phyloP scores from a whole-genome alignment of 1,140 invertebrate genomes.

The Pseudachorutes palmiensis region DNA sequence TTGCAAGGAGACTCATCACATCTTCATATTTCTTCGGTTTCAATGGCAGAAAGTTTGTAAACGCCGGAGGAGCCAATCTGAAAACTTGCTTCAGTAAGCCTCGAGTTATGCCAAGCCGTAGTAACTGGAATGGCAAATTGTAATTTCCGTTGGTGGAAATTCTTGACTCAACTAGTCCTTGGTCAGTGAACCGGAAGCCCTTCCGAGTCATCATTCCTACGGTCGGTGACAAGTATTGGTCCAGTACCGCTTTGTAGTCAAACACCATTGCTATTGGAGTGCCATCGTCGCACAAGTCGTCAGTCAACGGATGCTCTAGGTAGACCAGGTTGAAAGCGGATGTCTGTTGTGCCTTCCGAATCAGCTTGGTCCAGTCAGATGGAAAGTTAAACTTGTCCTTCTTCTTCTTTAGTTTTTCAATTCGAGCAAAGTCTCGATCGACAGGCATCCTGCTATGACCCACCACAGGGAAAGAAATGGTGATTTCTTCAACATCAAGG shows the following conservation, averaged over 20 bases:
- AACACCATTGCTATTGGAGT: neutral
- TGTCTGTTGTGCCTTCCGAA: neutral
- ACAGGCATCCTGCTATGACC: slow-evolving; percentile 11
- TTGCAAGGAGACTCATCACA: neutral
- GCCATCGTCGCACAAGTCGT: slow-evolving; percentile 7
- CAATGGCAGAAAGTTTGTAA: neutral
- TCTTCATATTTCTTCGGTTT: neutral
- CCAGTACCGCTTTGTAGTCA: slow-evolving; percentile 1
- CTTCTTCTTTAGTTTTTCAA: slow-evolving; percentile 20
- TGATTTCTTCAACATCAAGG: slow-evolving; percentile 1
- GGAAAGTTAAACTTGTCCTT: slow-evolving; percentile 13
- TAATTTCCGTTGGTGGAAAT: neutral
- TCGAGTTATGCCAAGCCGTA: neutral
- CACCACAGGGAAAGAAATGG: neutral
- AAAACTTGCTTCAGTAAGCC: neutral
- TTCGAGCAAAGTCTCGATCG: slow-evolving; percentile 17
- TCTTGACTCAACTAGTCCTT: neutral
- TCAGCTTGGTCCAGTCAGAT: slow-evolving; percentile 14
- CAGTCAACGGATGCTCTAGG: slow-evolving; percentile 10
- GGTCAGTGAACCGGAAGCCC: neutral
- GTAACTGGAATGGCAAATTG: neutral
- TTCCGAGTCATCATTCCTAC: neutral
- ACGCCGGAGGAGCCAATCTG: neutral
- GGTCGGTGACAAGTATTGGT: neutral
- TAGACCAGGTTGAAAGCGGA: slow-evolving; percentile 9